Evolutionary conservation across 2,888 invertebrate genomes (phyloP), one percentile per base, ranked within the genome.

Genomic region (Drosophila neotestacea): DNA sequence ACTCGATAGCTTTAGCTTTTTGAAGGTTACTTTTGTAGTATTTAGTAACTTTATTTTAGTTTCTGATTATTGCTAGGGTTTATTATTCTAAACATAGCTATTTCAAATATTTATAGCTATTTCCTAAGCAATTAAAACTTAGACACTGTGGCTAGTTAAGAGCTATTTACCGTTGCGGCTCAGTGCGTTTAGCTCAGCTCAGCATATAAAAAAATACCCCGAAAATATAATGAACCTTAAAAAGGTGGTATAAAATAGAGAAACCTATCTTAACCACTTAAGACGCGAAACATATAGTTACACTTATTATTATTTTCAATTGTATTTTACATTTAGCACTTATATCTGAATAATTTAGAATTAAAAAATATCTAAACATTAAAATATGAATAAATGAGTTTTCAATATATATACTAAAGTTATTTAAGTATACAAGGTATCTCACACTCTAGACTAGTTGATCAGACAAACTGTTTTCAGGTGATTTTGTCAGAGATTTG

Each of bases 101-200:
- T 16, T 16, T 16, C 16, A 16, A 1, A 16, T 16, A 44, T 71
- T 67, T 61, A 75, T 55, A 50, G 61, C 48, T 67, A 71, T 76
- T 76, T 76, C 76, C 67, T 67, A 76, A 76, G 38, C 61, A 39
- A 76, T 76, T 76, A 68, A 64, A 68, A 61, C 58, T 64, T 39
- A 38, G 67, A 58, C 44, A 32, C 50, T 59, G 46, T 50, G 67
- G 67, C 52, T 64, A 72, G 61, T 65, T 54, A 56, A 68, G 41
- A 55, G 55, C 44, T 46, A 61, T 55, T 76, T 75, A 63, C 41
- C 64, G 76, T 68, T 76, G 62, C 67, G 67, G 67, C 63, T 67
- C 63, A 75, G 63, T 71, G 71, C 60, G 30, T 60, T 61, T 48
- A 10, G 28, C 36, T 5, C 7, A 32, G 36, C 9, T 52, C 34